These are phyloP conservation scores for Lepeophtheirus nordmannii DNA, from an alignment of 2,888 invertebrate genomes.

Conservation along the genomic window DNA sequence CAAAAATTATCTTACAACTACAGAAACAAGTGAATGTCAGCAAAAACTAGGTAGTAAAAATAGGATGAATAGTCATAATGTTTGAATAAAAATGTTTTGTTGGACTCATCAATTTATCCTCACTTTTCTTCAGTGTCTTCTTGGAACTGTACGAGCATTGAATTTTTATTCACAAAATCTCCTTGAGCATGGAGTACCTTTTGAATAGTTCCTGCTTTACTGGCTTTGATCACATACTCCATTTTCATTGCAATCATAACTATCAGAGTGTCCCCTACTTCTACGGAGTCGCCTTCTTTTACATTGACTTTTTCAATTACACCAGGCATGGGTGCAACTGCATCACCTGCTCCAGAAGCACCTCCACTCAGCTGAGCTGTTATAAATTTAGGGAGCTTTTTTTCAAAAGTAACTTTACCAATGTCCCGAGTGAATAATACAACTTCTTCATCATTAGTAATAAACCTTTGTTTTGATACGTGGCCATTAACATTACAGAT, in stretches of 20 bases:
- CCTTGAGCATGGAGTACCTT: slow-evolving; percentile 55
- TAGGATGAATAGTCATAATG: too few species aligned
- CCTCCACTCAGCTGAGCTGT: slow-evolving; percentile 36
- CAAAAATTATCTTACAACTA: too few species aligned
- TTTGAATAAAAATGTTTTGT: too few species aligned
- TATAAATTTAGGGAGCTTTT: slow-evolving; percentile 47
- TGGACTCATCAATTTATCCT: too few species aligned
- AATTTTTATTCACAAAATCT: slow-evolving; percentile 59
- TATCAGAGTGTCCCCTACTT: slow-evolving; percentile 72
- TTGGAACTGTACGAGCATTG: slow-evolving; percentile 33
- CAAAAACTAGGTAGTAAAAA: too few species aligned
- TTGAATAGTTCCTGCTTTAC: slow-evolving; percentile 57
- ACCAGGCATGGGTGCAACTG: slow-evolving; percentile 87
- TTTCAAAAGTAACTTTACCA: slow-evolving; percentile 49
- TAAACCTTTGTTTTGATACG: slow-evolving; percentile 42
- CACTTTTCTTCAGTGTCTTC: slow-evolving; percentile 25
- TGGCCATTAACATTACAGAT: slow-evolving; percentile 37
- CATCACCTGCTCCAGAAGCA: slow-evolving; percentile 41
- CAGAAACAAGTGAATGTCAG: too few species aligned
- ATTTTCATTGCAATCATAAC: slow-evolving; percentile 99
- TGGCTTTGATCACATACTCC: slow-evolving; percentile 86
- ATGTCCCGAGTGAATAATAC: slow-evolving; percentile 46
- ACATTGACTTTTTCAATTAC: slow-evolving; percentile 79
- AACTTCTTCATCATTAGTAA: slow-evolving; percentile 43
- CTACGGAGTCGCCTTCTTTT: slow-evolving; percentile 59